Conservation (phyloP, 2,113 vertebrate genomes). For the Limanda limanda region DNA sequence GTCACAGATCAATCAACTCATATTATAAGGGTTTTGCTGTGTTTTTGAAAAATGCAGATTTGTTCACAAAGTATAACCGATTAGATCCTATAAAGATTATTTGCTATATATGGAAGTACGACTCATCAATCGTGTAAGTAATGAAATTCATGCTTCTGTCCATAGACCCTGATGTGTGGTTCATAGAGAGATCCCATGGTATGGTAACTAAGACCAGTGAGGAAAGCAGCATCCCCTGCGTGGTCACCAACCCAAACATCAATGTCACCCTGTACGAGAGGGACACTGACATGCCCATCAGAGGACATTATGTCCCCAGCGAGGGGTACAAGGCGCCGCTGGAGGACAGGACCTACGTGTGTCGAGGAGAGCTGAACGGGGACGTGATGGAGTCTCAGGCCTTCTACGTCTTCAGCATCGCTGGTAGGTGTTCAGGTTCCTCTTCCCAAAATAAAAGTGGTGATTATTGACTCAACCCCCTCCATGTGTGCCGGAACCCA, state of each 20-base stretch:
- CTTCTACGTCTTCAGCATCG: constrained; percentile 88
- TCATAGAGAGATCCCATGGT: constrained; percentile 82
- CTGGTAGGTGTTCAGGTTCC: constrained; percentile 78
- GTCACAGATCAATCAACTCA: no score
- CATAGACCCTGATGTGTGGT: constrained; percentile 88
- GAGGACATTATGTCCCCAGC: constrained; percentile 84
- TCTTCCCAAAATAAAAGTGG: constrained; percentile 1
- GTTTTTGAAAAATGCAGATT: no score
- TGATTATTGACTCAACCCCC: constrained; percentile 4
- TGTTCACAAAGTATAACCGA: no score
- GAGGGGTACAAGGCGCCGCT: constrained; percentile 89
- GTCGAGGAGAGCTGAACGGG: constrained; percentile 86
- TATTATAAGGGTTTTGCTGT: no score
- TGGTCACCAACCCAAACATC: constrained; percentile 90
- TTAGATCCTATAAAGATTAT: background rate
- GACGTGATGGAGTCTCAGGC: constrained; percentile 85
- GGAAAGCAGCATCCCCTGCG: constrained; percentile 88
- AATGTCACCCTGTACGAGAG: constrained; percentile 89
- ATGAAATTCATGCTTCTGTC: background rate
- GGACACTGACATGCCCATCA: constrained; percentile 79
- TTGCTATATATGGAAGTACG: background rate
- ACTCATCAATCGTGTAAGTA: background rate
- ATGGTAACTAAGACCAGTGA: constrained; percentile 87
- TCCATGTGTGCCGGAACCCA: constrained; percentile 6
- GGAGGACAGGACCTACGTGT: constrained; percentile 90